Evolutionary conservation across 2,113 vertebrate genomes (phyloP), one percentile per base, ranked within the genome.

Genomic region (Dascyllus trimaculatus): DNA sequence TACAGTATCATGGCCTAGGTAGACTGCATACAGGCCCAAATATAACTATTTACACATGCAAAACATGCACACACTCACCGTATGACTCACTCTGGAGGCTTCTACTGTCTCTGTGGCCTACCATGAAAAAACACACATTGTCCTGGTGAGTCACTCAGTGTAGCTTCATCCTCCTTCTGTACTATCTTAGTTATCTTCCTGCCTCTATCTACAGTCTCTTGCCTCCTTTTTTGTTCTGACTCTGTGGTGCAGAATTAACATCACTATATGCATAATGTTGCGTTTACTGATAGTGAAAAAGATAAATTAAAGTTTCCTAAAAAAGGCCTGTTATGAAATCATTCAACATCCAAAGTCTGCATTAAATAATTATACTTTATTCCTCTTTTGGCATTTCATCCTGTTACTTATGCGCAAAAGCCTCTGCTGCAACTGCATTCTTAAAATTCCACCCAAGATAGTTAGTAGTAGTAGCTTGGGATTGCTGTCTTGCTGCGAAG

Each of bases 81-180:
- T 22, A 63, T 85, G 80, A 87, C 74, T 88, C 86, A 87, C 62
- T 66, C 26, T 64, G 4, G 35, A 72, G 71, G 76, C 59, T 60
- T 69, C 51, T 74, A 71, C n/a, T 62, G 66, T 85, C 76, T 79
- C 53, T 29, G 15, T 35, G 65, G 75, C 62, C 68, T 60, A 59
- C 25, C 71, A 66, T 71, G n/a, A 64, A 75, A 78, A 71, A 10
- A 43, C 40, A 43, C 40, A 43, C 40, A 43, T 9, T 65, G 66
- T 81, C 57, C 48, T 13, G 53, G 54, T 89, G 87, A 89, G 65
- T 87, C 85, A 87, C 76, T 56, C 56, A 19, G 69, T 48, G 76
- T 61, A 82, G 51, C 64, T 71, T 75, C 3, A 32, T 79, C 61
- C 75, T 71, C 56, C 38, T 21, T 79, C 61, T 80, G 40, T 53